Evolutionary conservation across 2,888 invertebrate species (phyloP).

Genomic region (Gonocerus acuteangulatus): DNA sequence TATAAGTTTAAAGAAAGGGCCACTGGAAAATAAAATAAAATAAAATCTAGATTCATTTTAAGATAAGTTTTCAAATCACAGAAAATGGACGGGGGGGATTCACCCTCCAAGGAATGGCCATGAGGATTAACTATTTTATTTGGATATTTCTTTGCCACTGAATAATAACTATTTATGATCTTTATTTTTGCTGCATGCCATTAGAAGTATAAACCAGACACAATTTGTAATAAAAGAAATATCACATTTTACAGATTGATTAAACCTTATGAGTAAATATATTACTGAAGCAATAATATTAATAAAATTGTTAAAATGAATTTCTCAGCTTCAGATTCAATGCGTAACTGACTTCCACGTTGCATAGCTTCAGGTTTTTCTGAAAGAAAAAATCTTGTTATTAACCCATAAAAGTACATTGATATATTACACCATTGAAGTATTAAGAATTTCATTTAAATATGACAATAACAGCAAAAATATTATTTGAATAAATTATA

Average conservation of each 20-base stretch:
- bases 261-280: not conserved
- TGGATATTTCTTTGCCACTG: not conserved
- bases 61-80: slow-evolving; percentile 14
- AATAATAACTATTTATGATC: not conserved
- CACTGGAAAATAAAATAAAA: too few relatives aligned
- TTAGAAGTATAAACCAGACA: not conserved
- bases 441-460: too few relatives aligned
- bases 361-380: slow-evolving; percentile 84
- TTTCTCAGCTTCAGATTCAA: slow-evolving; percentile 11
- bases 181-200: not conserved
- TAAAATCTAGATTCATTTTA: too few relatives aligned
- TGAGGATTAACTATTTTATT: not conserved
- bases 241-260: slow-evolving; percentile 4
- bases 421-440: too few relatives aligned
- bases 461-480: too few relatives aligned
- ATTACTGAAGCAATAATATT: slow-evolving; percentile 14
- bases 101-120: slow-evolving; percentile 9
- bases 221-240: not conserved
- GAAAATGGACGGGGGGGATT: slow-evolving; percentile 20
- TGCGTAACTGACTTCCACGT: slow-evolving; percentile 58
- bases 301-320: not conserved
- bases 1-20: too few relatives aligned
- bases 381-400: slow-evolving; percentile 19
- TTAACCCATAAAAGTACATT: too few relatives aligned
- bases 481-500: too few relatives aligned